A percentile compares a stretch with the other conserved stretches of the same genome.
Evolutionary conservation across 2,888 invertebrate species (phyloP).

Genomic region (Lobophora halterata): DNA sequence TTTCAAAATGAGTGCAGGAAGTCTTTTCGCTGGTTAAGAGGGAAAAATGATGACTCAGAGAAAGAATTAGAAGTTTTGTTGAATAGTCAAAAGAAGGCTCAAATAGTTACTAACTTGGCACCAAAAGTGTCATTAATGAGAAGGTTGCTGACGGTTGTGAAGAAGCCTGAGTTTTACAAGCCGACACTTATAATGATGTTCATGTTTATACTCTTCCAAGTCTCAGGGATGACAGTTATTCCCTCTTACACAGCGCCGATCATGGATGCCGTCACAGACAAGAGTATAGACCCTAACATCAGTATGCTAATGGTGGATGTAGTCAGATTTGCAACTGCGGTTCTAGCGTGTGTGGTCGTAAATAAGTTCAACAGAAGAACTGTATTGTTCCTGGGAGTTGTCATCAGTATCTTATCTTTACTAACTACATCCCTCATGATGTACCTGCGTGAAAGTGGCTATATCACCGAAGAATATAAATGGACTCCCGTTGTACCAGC

Average conservation of each 20-base stretch:
- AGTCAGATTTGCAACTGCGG: conserved; percentile 81
- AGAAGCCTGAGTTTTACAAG: conserved; percentile 79
- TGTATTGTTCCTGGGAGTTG: conserved; percentile 81
- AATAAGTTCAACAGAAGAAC: conserved; percentile 81
- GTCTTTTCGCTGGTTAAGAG: conserved; percentile 82
- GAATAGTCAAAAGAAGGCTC: conserved; percentile 55
- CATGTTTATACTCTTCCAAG: conserved; percentile 84
- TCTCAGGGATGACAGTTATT: conserved; percentile 86
- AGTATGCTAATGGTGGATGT: conserved; percentile 84
- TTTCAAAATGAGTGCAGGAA: conserved; percentile 76
- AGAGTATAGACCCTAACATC: conserved; percentile 80
- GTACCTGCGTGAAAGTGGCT: conserved; percentile 58
- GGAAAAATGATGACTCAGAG: conserved; percentile 62
- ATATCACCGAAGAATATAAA: conserved; percentile 52
- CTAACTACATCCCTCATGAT: conserved; percentile 69
- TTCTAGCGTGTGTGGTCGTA: conserved; percentile 81
- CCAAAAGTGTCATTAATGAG: conserved; percentile 53
- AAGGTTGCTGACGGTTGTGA: conserved; percentile 45
- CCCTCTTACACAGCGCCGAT: conserved; percentile 85
- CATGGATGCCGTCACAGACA: conserved; percentile 80
- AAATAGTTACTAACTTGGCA: conserved; percentile 38
- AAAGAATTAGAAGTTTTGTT: conserved; percentile 72
- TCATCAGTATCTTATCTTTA: conserved; percentile 80
- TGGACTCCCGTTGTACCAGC: conserved; percentile 76
- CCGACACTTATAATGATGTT: conserved; percentile 83